Base-by-base conservation (phyloP, 2,888 invertebrate species). In the Eilema depressum region DNA sequence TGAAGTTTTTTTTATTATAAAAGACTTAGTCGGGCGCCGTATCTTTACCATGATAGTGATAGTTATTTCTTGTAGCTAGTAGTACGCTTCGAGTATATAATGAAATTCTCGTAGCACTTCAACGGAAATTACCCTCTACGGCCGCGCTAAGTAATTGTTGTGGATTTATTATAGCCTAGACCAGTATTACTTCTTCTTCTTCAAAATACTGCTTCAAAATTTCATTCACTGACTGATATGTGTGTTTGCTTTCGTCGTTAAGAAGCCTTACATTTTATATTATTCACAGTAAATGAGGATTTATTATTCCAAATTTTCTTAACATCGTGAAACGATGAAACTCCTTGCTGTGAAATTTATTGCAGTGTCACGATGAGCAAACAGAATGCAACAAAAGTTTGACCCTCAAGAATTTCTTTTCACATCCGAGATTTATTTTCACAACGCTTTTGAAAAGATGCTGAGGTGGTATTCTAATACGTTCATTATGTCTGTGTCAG, bases 361-460 rank as follows among this genome's bases (percentile, higher is more conserved):
- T 68, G 26, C n/a, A 3, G 11, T 64, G 59, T 53, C 26, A 59
- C 53, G n/a, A 25, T 65, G 25, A 63, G 61, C 41, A 66, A 61
- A 71, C 4, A 61, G 8, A 56, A 25, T 66, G 61, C 65, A 73
- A 68, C 63, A 53, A 71, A 73, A 76, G 41, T 71, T 37, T 23
- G 59, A 33, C 60, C 59, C 69, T 72, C 63, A 64, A 76, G 41
- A 72, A 64, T 69, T 72, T 71, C 61, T 72, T 70, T 63, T 69
- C 64, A 73, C 67, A 73, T 53, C n/a, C 4, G 28, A 77, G 75
- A 81, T 78, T 77, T 81, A 81, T 78, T 74, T 74, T 69, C 69
- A 68, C 66, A 70, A 63, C 30, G 69, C 37, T 67, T 61, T 70
- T 63, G 67, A 71, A 76, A 71, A 74, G 73, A 73, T 74, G 67